Base-by-base conservation (phyloP, 2,888 invertebrate genomes). In the Vannuccia rotundouncinata region DNA sequence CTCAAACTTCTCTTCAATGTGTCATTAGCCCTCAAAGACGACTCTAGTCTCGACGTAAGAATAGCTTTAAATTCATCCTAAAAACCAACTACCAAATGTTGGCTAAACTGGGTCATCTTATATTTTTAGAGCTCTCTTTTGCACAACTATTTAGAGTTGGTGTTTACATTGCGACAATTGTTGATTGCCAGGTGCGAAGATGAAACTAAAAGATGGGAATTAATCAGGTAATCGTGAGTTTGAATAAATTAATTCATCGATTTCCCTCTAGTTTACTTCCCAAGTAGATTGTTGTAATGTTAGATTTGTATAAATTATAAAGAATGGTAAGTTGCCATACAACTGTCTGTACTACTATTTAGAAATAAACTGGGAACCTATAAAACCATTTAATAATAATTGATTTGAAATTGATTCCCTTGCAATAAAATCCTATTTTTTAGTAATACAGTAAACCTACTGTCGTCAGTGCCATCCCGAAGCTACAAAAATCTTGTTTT, bases 1-100 rank as follows among this genome's bases (percentile, higher is more conserved):
- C 86, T 90, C 59, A 90, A 90, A 84, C 88, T 89, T 25, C 85
- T 89, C 75, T 90, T 89, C 84, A 90, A 89, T 83, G 84, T 89
- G 79, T 89, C 89, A 0, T 85, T 88, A 27, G 84, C 85, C 2
- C 66, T 66, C 10, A 66, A 66, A 27, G 22, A 66, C 2, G 66
- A 66, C 66, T 2, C 22, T 22, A 17, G 22, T 5, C 10, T 5
- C 13, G 66, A 66, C 25, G 66, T 66, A 22, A 66, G 66, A n/a
- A n/a, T n/a, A n/a, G n/a, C n/a, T n/a, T n/a, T n/a, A n/a, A n/a
- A n/a, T n/a, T n/a, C n/a, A n/a, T n/a, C n/a, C n/a, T n/a, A n/a
- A n/a, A n/a, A n/a, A n/a, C n/a, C n/a, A n/a, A n/a, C n/a, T n/a
- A n/a, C n/a, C n/a, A n/a, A n/a, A n/a, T n/a, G n/a, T n/a, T 45